Conservation (phyloP, 2,888 invertebrate species). For the Ochlodes sylvanus region DNA sequence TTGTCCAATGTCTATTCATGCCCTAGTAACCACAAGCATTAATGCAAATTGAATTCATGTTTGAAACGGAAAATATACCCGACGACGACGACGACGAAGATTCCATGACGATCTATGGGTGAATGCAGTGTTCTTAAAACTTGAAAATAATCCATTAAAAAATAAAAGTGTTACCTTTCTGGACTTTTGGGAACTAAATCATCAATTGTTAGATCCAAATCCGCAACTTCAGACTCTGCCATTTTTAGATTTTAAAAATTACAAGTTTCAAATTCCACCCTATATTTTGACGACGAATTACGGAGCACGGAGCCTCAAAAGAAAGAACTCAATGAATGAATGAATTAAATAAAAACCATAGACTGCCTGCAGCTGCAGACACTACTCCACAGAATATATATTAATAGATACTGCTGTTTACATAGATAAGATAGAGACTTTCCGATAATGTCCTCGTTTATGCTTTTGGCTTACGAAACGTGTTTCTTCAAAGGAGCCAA, state of each 20-base stretch:
- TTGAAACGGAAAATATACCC: background rate
- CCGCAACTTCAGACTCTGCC: constrained; percentile 77
- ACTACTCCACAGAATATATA: background rate
- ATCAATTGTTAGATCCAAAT: constrained; percentile 77
- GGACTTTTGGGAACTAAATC: constrained; percentile 81
- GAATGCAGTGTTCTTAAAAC: constrained; percentile 4
- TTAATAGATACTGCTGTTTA: too few species aligned
- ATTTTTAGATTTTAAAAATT: constrained; percentile 55
- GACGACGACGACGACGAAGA: too few species aligned
- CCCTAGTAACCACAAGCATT: constrained; percentile 10
- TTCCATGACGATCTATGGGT: constrained; percentile 10
- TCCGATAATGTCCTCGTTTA: too few species aligned
- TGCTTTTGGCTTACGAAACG: too few species aligned
- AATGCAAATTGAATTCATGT: background rate
- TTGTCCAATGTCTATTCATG: constrained; percentile 20
- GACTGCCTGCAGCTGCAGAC: background rate
- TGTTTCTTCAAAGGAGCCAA: too few species aligned
- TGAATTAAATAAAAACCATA: constrained; percentile 20
- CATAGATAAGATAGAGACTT: too few species aligned
- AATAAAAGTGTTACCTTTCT: constrained; percentile 66
- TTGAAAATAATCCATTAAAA: constrained; percentile 12
- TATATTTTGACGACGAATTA: constrained; percentile 64
- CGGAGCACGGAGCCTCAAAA: constrained; percentile 66
- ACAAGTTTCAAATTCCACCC: constrained; percentile 48
- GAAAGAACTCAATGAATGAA: constrained; percentile 36